These are phyloP conservation scores for Zosterops pallidus DNA, from an alignment of 2,113 vertebrate genomes.

Conservation along the genomic window DNA sequence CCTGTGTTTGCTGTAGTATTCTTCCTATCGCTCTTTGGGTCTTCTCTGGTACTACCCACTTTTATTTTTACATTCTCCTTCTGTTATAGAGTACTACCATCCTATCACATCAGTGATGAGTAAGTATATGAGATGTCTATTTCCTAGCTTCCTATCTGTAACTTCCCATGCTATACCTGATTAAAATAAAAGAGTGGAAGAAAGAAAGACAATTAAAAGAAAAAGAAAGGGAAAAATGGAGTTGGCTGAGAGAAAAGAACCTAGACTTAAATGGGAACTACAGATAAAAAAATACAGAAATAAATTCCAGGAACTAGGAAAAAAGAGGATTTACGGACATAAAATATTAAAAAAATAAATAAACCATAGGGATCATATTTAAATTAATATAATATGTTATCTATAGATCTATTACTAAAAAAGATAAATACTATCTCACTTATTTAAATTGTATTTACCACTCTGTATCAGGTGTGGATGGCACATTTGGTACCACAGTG, in stretches of 20 bases:
- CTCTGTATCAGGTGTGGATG: neutral
- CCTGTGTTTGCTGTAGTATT: neutral
- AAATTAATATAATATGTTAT: neutral
- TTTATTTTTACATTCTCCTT: neutral
- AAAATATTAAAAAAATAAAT: neutral
- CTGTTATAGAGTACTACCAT: neutral
- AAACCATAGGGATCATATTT: neutral
- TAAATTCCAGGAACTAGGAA: neutral
- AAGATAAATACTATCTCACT: neutral
- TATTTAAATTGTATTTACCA: neutral
- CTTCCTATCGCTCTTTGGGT: neutral
- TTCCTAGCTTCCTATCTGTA: neutral
- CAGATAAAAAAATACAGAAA: neutral
- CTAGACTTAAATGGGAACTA: neutral
- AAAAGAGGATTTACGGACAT: rapidly evolving
- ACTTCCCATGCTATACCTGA: neutral
- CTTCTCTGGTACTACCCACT: neutral
- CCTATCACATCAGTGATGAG: neutral
- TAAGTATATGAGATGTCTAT: neutral
- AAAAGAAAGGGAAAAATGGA: neutral
- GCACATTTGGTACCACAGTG: neutral
- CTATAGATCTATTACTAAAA: neutral
- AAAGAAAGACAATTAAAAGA: neutral
- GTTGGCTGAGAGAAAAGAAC: neutral
- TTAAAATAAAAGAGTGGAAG: neutral